Base-by-base conservation (phyloP, 2,888 invertebrate genomes). In the Drosophila fungiperda region DNA sequence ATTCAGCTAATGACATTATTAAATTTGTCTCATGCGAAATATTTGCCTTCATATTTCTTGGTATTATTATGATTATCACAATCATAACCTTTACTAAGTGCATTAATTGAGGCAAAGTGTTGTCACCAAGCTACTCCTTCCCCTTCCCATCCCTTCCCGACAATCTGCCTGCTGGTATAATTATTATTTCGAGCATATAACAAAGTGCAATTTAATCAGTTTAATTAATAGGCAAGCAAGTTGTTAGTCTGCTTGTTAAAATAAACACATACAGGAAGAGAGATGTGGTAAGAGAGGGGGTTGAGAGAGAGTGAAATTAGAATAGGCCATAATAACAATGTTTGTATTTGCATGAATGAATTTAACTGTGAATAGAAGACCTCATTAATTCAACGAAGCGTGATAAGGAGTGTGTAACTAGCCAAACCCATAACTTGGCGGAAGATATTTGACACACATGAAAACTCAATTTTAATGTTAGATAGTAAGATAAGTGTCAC, bases 191-290 rank as follows among this genome's bases (percentile, higher is more conserved):
- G 23, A 40, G 17, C 32, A 11, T 49, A 64, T 59, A 65, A 70
- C 66, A 52, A 67, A 75, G 66, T 73, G 66, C 67, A 87, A 73
- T 90, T 78, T 89, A 87, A 87, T 90, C 84, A 82, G 80, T 72
- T 83, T 80, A 82, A 87, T 90, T 90, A 84, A 84, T 85, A 77
- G 57, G 73, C 83, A 87, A 69, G 65, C 63, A 60, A 70, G 42
- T 67, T 75, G 48, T 55, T 36, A 48, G 32, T 15, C 29, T 35
- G 49, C 29, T 42, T 9, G 26, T 12, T 33, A 29, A 54, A 38
- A 15, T 26, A 26, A 32, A 58, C 12, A 40, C 35, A 53, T 29
- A 62, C 23, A 26, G 15, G 23, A 26, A 9, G 2, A 8, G n/a
- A 55, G 15, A 5, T 26, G 26, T 26, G 26, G 26, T 26, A 26